Base-by-base conservation (phyloP, 2,113 vertebrate genomes). In the Eleginops maclovinus region DNA sequence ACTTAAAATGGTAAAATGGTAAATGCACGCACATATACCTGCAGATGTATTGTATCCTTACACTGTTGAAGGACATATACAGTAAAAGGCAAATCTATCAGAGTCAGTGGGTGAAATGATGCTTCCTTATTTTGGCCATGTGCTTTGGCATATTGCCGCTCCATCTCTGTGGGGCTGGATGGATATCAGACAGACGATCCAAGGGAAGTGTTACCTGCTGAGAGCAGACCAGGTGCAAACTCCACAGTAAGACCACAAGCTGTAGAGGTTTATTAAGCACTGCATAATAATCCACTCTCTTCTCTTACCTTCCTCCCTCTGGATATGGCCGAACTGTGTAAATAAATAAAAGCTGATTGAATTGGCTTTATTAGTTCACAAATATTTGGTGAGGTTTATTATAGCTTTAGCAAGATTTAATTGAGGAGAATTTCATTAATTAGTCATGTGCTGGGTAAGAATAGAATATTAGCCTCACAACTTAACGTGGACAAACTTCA, bases 201-300 rank as follows among this genome's bases (percentile, higher is more conserved):
- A 79, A 65, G 58, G 88, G 89, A 81, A 83, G 79, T 66, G 61
- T 78, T 60, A 86, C 89, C 89, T 87, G 75, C 87, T 85, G 88
- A 79, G 84, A 67, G 24, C 85, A 82, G 73, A 90, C 87, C 90
- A 92, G 89, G 90, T 91, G 85, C 64, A 84, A 84, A 83, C 87
- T 80, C 90, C 84, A 86, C 90, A 84, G 86, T 79, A 81, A 73
- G 67, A 86, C 83, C 41, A 62, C 83, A 86, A 71, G 71, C 58
- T 80, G 77, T 24, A 65, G 55, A 75, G 77, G 53, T 85, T 82
- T 83, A 89, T 85, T 71, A 83, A 74, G 81, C 65, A 74, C 75
- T 56, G 40, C 67, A 59, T 60, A 76, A 65, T 79, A 83, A 87
- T 85, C 77, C 79, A 67, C 66, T 3, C 36, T n/a, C n/a, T 68